These are phyloP conservation scores for Philopedon plagiatum DNA, from an alignment of 2,888 invertebrate species.

Conservation along the genomic window DNA sequence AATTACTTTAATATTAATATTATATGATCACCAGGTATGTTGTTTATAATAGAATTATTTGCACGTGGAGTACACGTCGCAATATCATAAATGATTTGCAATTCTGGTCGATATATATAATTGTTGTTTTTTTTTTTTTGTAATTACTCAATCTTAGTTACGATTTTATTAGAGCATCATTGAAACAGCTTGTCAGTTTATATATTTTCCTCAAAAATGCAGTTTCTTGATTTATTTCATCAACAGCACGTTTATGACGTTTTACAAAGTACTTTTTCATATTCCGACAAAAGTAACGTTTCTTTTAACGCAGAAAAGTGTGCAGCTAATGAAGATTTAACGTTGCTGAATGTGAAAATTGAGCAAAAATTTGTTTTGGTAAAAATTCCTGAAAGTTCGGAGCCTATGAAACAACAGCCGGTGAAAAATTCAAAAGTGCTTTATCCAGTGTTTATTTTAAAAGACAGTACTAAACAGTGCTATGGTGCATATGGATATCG, in stretches of 20 bases:
- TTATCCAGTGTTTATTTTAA: neutral
- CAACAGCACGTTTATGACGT: neutral
- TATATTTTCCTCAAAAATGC: too few species aligned
- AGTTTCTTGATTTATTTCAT: neutral
- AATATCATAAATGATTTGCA: too few species aligned
- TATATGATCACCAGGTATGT: too few species aligned
- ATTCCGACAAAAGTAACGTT: neutral
- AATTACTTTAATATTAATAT: too few species aligned
- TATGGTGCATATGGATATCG: neutral
- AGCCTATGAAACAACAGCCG: neutral
- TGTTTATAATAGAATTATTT: too few species aligned
- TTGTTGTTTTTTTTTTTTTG: too few species aligned
- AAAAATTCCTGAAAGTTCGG: neutral
- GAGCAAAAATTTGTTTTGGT: neutral
- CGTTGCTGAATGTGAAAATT: neutral
- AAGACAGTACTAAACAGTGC: neutral
- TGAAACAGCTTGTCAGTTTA: too few species aligned
- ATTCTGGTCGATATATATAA: too few species aligned
- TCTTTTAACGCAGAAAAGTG: neutral
- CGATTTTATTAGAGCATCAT: too few species aligned
- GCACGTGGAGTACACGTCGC: too few species aligned
- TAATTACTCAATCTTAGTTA: too few species aligned
- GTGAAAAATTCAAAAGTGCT: neutral
- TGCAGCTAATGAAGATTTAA: neutral
- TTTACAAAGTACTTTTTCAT: neutral